Conservation (phyloP, 2,797 vertebrate species). For the Anabas testudineus region DNA sequence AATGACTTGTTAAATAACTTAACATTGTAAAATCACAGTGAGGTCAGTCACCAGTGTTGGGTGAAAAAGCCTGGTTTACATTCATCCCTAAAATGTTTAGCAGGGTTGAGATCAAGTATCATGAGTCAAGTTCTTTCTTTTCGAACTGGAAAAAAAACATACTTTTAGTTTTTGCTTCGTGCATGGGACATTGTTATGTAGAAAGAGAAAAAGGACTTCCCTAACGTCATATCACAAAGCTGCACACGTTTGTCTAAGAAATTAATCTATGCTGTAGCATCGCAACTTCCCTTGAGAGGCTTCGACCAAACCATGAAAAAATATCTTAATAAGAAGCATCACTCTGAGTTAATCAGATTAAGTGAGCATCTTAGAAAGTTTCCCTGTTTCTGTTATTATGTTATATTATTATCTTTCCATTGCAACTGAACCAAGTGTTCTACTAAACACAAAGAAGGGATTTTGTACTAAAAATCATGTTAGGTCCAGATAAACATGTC, state of each 20-base stretch:
- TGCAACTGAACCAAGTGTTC: too few relatives aligned
- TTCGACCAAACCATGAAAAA: neutral
- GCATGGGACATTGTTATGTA: neutral
- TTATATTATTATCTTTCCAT: too few relatives aligned
- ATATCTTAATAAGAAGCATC: too few relatives aligned
- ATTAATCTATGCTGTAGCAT: neutral
- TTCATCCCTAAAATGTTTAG: neutral
- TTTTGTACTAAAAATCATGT: too few relatives aligned
- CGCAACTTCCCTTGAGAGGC: neutral
- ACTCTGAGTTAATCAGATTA: too few relatives aligned
- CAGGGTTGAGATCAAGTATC: neutral
- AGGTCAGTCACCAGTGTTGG: constrained; percentile 1
- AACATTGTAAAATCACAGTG: too few relatives aligned
- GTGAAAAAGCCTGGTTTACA: neutral
- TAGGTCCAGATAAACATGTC: too few relatives aligned
- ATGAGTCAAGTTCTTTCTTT: neutral
- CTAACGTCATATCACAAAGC: neutral
- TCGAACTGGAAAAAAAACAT: neutral
- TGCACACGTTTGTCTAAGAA: neutral
- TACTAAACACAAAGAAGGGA: too few relatives aligned
- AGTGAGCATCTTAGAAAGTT: too few relatives aligned
- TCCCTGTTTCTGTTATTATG: too few relatives aligned
- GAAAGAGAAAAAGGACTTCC: neutral
- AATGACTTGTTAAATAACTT: too few relatives aligned
- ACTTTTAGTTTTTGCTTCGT: neutral